phyloP scores from a whole-genome alignment of 2,888 invertebrate species.

The Villa cingulata region DNA sequence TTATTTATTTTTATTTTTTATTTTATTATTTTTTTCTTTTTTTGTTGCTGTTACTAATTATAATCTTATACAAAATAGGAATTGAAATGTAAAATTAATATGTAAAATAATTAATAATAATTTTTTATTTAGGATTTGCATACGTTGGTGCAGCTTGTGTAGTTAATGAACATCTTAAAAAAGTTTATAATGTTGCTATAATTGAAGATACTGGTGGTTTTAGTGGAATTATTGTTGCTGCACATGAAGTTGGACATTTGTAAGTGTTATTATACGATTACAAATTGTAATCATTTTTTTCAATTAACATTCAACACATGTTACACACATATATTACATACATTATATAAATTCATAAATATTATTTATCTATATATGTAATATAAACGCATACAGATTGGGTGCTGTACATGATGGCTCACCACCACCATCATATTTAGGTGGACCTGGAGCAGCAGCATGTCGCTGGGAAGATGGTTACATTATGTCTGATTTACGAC shows the following conservation, averaged over 20 bases:
- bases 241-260: slow-evolving; percentile 94
- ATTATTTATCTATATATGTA: too few relatives aligned
- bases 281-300: too few relatives aligned
- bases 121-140: slow-evolving; percentile 64
- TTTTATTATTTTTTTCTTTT: too few relatives aligned
- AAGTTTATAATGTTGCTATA: slow-evolving; percentile 91
- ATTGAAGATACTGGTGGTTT: slow-evolving; percentile 94
- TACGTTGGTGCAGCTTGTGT: slow-evolving; percentile 94
- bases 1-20: too few relatives aligned
- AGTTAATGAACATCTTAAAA: slow-evolving; percentile 86
- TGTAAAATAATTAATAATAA: too few relatives aligned
- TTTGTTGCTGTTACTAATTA: too few relatives aligned
- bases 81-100: too few relatives aligned
- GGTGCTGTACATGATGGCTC: slow-evolving; percentile 95
- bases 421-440: slow-evolving; percentile 85
- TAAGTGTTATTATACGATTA: slow-evolving; percentile 48
- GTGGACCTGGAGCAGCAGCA: slow-evolving; percentile 87
- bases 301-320: too few relatives aligned
- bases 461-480: slow-evolving; percentile 94
- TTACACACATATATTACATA: too few relatives aligned
- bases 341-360: too few relatives aligned
- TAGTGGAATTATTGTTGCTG: slow-evolving; percentile 91
- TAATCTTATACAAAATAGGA: too few relatives aligned
- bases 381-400: too few relatives aligned
- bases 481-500: slow-evolving; percentile 88